Evolutionary conservation across 1,140 invertebrate species (phyloP), one percentile per base, ranked within the genome.

Genomic region (Hylyphantes graminicola): DNA sequence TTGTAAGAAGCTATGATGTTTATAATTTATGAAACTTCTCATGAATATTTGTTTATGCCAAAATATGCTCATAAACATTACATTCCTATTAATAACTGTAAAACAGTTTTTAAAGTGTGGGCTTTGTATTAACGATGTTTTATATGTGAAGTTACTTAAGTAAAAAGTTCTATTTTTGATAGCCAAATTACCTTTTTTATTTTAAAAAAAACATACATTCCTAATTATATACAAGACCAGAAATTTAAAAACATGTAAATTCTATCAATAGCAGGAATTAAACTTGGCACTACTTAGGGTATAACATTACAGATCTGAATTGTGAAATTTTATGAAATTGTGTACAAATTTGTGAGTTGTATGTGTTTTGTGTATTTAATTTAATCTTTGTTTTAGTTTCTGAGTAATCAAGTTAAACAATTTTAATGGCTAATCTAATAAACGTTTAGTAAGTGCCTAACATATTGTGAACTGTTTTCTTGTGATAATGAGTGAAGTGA

Each of bases 31-130:
- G 35, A 35, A 35, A 35, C 35, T 35, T 35, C 35, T 35, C 19
- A 63, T 61, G 64, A 50, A 63, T 13, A 73, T 61, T 21, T 70
- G 51, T 81, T 61, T 78, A 67, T 81, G 79, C 79, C 79, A 83
- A 83, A 83, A 74, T 74, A 75, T 83, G 80, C 80, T 83, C 80
- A 83, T 65, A 75, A 74, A 74, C 72, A 75, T 83, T 83, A 83
- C 80, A 83, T 83, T 83, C 80, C 80, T 75, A 57, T 74, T 74
- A 54, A 17, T 64, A 63, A 72, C 19, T 73, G 21, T 81, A 57
- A 11, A 72, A 80, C 55, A 55, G n/a, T 54, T 65, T 63, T 65
- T 73, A 54, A 81, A 50, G 55, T 21, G 59, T 83, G 54, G 13
- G 15, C 35, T 13, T 74, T 64, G 51, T 73, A 11, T 35, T 72